Percentiles rank a stretch among this genome's conserved stretches.
phyloP scores from a whole-genome alignment of 2,888 invertebrate species.

The Chydorus sphaericus region DNA sequence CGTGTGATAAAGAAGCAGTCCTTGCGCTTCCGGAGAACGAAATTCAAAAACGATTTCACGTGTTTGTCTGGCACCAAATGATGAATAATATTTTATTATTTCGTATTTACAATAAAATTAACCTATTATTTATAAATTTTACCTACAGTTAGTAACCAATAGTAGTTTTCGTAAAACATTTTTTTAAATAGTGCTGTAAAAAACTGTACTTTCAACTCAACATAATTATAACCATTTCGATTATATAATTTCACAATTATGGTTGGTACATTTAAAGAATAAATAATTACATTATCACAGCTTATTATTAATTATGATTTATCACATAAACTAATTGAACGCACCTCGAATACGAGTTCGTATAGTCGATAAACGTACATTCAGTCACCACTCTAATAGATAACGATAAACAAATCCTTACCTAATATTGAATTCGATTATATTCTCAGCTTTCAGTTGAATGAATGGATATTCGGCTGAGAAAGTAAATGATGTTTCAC shows the following conservation, averaged over 20 bases:
- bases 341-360: too few species aligned
- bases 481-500: constrained; percentile 78
- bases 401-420: constrained; percentile 28
- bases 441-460: constrained; percentile 77
- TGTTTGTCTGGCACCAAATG: background rate
- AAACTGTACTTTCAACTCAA: too few species aligned
- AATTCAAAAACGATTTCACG: constrained; percentile 60
- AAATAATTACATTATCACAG: too few species aligned
- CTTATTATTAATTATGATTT: too few species aligned
- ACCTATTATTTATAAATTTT: background rate
- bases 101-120: background rate
- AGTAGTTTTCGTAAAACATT: too few species aligned
- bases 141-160: too few species aligned
- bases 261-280: too few species aligned
- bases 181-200: too few species aligned
- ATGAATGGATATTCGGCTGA: constrained; percentile 80
- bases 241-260: too few species aligned
- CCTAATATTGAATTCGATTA: constrained; percentile 79
- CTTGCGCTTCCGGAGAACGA: constrained; percentile 73
- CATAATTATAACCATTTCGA: too few species aligned
- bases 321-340: too few species aligned
- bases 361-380: background rate
- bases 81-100: background rate
- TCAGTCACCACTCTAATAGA: background rate
- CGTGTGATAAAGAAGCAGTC: constrained; percentile 75